These are phyloP conservation scores for Heterodera filipjevi DNA, from an alignment of 2,888 invertebrate genomes.

Conservation along the genomic window DNA sequence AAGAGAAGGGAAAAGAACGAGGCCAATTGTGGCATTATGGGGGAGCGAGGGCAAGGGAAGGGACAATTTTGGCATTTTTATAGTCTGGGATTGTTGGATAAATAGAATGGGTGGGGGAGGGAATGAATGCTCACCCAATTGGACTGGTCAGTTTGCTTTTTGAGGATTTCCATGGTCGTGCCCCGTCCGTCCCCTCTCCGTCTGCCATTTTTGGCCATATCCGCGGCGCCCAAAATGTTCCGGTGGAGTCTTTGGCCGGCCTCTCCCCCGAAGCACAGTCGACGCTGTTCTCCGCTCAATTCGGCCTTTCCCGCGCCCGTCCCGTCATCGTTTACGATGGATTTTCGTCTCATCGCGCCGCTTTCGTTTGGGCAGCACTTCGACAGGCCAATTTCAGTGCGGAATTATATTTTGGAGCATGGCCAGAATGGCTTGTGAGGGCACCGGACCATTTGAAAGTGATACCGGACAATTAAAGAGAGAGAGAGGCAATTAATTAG, in stretches of 20 bases:
- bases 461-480: conserved; percentile 45
- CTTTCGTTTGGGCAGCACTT: conserved; percentile 61
- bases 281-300: conserved; percentile 44
- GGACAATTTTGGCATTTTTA: neutral
- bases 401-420: conserved; percentile 60
- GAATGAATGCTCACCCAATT: neutral
- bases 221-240: conserved; percentile 55
- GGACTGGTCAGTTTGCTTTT: too few relatives aligned
- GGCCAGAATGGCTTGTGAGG: conserved; percentile 63
- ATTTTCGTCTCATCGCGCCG: conserved; percentile 49
- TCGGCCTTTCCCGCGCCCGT: conserved; percentile 26
- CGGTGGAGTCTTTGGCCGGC: conserved; percentile 53
- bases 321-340: conserved; percentile 43
- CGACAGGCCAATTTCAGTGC: conserved; percentile 49
- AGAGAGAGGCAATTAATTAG: too few relatives aligned
- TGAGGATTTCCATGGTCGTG: conserved; percentile 33
- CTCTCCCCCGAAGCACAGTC: conserved; percentile 22
- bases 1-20: too few relatives aligned
- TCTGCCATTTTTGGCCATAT: conserved; percentile 60
- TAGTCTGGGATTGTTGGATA: too few relatives aligned
- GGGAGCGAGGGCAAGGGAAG: too few relatives aligned
- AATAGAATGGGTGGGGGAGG: too few relatives aligned
- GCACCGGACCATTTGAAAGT: conserved; percentile 62
- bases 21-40: too few relatives aligned
- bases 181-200: neutral